Percentiles rank a stretch among this genome's conserved stretches.
phyloP scores from a whole-genome alignment of 2,888 invertebrate genomes.

The Agrypnus murinus region DNA sequence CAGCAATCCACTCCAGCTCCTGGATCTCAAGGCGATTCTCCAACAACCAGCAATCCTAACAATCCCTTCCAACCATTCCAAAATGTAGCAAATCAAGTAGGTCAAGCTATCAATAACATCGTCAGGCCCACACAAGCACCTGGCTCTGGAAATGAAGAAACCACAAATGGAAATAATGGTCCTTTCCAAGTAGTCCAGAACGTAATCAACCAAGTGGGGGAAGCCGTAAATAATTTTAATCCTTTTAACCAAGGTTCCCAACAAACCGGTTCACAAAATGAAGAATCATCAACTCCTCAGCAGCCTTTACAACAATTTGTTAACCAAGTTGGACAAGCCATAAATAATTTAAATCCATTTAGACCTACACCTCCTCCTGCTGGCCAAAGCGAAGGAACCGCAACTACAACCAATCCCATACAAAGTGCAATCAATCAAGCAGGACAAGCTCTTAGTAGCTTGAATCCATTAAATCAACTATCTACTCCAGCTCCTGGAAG shows the following conservation, averaged over 20 bases:
- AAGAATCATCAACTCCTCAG: background rate
- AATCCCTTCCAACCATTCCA: conserved; percentile 45
- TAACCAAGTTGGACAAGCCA: conserved; percentile 37
- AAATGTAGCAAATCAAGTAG: conserved; percentile 43
- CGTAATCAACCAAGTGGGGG: conserved; percentile 41
- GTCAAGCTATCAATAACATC: conserved; percentile 46
- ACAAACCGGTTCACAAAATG: background rate
- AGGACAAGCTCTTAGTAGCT: conserved; percentile 41
- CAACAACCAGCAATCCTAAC: conserved; percentile 14
- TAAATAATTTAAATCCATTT: conserved; percentile 50
- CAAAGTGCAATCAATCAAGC: conserved; percentile 34
- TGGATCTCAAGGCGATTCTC: conserved; percentile 51
- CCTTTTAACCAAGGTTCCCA: background rate
- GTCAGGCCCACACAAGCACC: conserved; percentile 31
- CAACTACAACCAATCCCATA: conserved; percentile 36
- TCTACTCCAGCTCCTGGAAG: conserved; percentile 45
- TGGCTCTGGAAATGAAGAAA: conserved; percentile 33
- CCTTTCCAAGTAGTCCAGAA: conserved; percentile 48
- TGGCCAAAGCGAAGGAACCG: conserved; percentile 22
- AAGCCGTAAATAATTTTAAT: conserved; percentile 50
- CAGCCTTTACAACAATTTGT: conserved; percentile 12
- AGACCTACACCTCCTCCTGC: conserved; percentile 27
- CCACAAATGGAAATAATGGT: background rate
- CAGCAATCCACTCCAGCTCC: conserved; percentile 46
- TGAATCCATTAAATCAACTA: conserved; percentile 55